Conservation (phyloP, 2,797 vertebrate genomes). For the Protonibea diacanthus region DNA sequence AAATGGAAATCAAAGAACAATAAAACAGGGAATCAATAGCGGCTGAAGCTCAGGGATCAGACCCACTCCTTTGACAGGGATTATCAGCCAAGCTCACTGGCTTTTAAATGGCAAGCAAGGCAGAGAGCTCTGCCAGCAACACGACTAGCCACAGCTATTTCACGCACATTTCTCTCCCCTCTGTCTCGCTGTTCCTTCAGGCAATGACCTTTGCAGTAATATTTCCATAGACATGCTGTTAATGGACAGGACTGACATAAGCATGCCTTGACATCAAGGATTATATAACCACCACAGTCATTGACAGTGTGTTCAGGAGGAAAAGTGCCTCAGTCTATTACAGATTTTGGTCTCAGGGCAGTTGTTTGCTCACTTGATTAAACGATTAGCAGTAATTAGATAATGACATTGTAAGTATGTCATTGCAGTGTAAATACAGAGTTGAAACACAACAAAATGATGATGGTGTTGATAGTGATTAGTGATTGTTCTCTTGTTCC, state of each 20-base stretch:
- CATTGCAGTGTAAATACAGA: conserved; percentile 33
- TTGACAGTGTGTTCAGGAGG: conserved; percentile 48
- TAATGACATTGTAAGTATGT: conserved; percentile 58
- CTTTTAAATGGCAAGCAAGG: conserved; percentile 86
- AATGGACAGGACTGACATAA: conserved; percentile 83
- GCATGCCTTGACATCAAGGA: conserved; percentile 71
- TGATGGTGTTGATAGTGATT: conserved; percentile 11
- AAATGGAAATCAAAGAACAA: conserved; percentile 87
- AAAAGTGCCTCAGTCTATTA: conserved; percentile 35
- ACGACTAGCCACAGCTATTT: conserved; percentile 73
- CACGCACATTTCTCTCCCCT: conserved; percentile 68
- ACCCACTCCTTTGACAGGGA: conserved; percentile 79
- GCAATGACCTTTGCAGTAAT: conserved; percentile 85
- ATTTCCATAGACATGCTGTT: conserved; percentile 84
- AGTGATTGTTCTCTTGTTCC: conserved; percentile 12
- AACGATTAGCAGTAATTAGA: conserved; percentile 65
- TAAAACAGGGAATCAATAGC: conserved; percentile 82
- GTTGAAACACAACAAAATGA: conserved; percentile 27
- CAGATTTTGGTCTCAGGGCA: conserved; percentile 48
- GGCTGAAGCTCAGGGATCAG: conserved; percentile 77
- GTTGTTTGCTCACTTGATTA: conserved; percentile 65
- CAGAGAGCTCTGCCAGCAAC: conserved; percentile 67
- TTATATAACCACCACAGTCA: conserved; percentile 70
- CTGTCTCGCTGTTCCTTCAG: conserved; percentile 75
- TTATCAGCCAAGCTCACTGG: conserved; percentile 79